Evolutionary conservation across 2,888 invertebrate species (phyloP), one percentile per base, ranked within the genome.

Genomic region (Margaritifera margaritifera): DNA sequence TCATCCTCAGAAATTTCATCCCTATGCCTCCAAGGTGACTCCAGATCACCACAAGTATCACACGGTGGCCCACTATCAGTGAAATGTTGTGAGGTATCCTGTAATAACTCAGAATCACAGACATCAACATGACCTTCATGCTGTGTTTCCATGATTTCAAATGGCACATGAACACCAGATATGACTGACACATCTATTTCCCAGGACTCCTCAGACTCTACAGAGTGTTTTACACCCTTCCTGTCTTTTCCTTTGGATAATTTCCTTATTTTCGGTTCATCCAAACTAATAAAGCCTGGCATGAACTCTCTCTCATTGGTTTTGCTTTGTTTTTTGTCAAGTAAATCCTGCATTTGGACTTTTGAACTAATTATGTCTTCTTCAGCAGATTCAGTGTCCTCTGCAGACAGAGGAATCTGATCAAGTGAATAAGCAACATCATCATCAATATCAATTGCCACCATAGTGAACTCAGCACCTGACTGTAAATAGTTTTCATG

Each of bases 341-440:
- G 65, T 71, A 70, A 72, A 67, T 84, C 81, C 11, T 42, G 42
- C 42, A 42, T 42, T 15, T 15, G 42, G 11, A 42, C 42, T 42
- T 62, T 50, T 50, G 59, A 65, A 22, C 51, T 63, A 31, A 54
- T 62, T 55, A 56, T 61, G 19, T 68, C 73, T 59, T 72, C 64
- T n/a, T 72, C 71, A 42, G 42, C 62, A 18, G 65, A 67, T 20
- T 69, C 68, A 19, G 71, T 73, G n/a, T 64, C 54, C 19, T 73
- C 72, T 62, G 62, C 63, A 50, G 62, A 68, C 57, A 74, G 71
- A 56, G 81, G 78, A 66, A 81, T 81, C 64, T 81, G 81, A 91
- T 97, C 96, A 74, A 97, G 92, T 77, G 97, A 97, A 89, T 96
- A 96, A 87, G 96, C 96, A 87, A 96, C 94, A 90, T 96, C 96